Base-by-base conservation (phyloP, 2,113 vertebrate genomes). In the Oryzias melastigma region DNA sequence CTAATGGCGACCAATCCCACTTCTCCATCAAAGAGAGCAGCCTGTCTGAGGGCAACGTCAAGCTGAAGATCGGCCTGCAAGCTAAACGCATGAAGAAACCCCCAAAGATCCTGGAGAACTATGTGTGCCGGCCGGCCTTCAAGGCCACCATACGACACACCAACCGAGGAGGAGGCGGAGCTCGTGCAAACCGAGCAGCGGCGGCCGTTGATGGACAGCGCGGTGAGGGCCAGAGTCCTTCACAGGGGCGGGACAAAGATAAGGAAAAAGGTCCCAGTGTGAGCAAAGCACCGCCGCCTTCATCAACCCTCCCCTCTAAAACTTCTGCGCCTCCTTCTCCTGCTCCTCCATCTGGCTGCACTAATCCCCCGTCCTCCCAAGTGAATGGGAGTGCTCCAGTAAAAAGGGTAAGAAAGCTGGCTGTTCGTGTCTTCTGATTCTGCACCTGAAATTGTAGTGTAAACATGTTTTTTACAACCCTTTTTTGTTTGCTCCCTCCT, bases 41-140 rank as follows among this genome's bases (percentile, higher is more conserved):
- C 83, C 94, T 97, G 65, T 92, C 95, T 0, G 97, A 98, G 83
- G 97, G 97, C 24, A 98, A 95, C 62, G 91, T 99, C 61, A 98
- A 98, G 74, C 87, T 99, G 55, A 99, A 98, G 91, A 98, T 99
- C 44, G 96, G 95, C 55, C 94, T 98, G 17, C 96, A 98, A 82
- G 94, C 96, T 2, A 99, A 99, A 71, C 90, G 97, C 77, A 98
- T 94, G 35, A 99, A 98, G 80, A 99, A 99, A 58, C 97, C 96
- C 67, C 97, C 97, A 14, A 98, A 99, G 81, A 99, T 95, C 78
- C 85, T 99, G 65, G 97, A 98, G 90, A 98, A 97, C 75, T 99
- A 98, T 72, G 95, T 98, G 42, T 99, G 97, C 81, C 90, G 97
- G 64, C 97, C 97, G 44, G 96, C 96, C 60, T 94, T 99, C 91